Conservation (phyloP, 1,140 invertebrate genomes). For the Stegodyphus dumicola region DNA sequence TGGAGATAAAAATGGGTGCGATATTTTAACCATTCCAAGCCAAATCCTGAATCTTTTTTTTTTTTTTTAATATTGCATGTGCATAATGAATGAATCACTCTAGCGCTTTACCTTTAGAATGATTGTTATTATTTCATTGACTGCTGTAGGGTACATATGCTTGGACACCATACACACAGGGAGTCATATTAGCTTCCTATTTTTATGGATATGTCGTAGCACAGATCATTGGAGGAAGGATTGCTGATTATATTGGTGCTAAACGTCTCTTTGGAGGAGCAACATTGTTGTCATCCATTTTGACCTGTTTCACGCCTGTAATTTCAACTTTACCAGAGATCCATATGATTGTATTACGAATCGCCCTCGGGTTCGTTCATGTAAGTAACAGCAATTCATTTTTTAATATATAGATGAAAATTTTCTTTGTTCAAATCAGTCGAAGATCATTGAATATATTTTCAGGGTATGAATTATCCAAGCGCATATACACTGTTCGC, state of each 20-base stretch:
- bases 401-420: no score
- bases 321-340: not conserved
- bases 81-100: no score
- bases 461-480: conserved; percentile 67
- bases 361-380: not conserved
- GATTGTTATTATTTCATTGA: not conserved
- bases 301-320: conserved; percentile 46
- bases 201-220: conserved; percentile 88
- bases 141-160: conserved; percentile 19
- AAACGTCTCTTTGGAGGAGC: conserved; percentile 84
- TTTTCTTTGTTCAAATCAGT: no score
- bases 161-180: conserved; percentile 61
- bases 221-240: conserved; percentile 82
- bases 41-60: no score
- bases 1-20: no score
- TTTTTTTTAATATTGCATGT: no score
- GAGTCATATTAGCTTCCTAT: conserved; percentile 81
- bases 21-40: no score
- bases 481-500: conserved; percentile 67
- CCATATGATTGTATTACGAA: conserved; percentile 1
- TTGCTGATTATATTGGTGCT: conserved; percentile 82
- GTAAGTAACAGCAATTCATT: no score
- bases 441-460: not conserved
- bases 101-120: no score
- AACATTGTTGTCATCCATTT: conserved; percentile 35